These are phyloP conservation scores for Dasyurus viverrinus DNA, from an alignment of 2,113 vertebrate genomes.

Conservation along the genomic window DNA sequence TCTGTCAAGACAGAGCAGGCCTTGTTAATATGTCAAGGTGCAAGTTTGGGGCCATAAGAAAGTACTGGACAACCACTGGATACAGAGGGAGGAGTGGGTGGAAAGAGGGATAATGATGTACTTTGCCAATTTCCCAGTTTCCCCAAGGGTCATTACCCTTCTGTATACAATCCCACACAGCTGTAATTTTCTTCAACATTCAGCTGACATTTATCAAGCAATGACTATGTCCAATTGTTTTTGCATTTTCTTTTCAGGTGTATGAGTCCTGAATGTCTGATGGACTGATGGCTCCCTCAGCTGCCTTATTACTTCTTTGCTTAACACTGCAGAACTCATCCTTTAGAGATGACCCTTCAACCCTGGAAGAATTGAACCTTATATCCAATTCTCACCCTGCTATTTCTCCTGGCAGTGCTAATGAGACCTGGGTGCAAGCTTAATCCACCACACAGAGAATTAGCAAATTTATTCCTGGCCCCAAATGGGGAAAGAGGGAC, in stretches of 20 bases:
- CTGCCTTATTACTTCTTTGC: constrained; percentile 67
- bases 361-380: constrained; percentile 54
- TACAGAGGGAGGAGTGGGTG: not conserved
- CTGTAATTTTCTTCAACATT: not conserved
- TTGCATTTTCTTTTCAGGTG: not conserved
- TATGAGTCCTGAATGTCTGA: constrained; percentile 31
- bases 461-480: constrained; percentile 29
- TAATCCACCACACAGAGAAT: constrained; percentile 38
- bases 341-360: constrained; percentile 59
- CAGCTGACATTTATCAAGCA: not conserved
- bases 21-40: not conserved
- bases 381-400: constrained; percentile 69
- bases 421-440: constrained; percentile 60
- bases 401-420: constrained; percentile 69
- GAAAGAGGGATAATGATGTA: not conserved
- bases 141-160: not conserved
- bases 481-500: not conserved
- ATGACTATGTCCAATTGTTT: not conserved
- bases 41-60: not conserved
- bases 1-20: not conserved
- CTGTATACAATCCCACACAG: not conserved
- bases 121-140: not conserved
- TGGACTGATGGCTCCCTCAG: constrained; percentile 19
- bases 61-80: not conserved
- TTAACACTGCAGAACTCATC: constrained; percentile 65